Conservation (phyloP, 2,888 invertebrate species). For the Branchinecta sandiegonensis region DNA sequence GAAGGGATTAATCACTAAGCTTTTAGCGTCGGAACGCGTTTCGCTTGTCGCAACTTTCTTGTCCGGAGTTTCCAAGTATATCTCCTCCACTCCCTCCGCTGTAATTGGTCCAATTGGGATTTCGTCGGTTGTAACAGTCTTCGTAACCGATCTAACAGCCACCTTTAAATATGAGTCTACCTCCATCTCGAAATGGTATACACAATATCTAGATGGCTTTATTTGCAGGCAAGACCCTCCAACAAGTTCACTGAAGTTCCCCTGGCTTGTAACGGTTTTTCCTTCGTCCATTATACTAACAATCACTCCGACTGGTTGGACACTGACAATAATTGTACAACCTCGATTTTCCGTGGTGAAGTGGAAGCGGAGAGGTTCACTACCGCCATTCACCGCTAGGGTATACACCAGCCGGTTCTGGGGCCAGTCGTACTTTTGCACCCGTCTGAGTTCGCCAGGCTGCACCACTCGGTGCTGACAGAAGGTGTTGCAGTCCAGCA, state of each 20-base stretch:
- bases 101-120: not conserved
- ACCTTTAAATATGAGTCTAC: not conserved
- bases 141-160: not conserved
- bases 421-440: slow-evolving; percentile 7
- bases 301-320: not conserved
- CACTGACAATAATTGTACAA: not conserved
- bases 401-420: not conserved
- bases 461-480: not conserved
- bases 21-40: not conserved
- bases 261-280: not conserved
- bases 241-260: not conserved
- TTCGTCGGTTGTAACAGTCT: not conserved
- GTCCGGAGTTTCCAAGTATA: not conserved
- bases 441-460: not conserved
- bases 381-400: not conserved
- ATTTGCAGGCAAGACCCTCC: not conserved
- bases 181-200: not conserved
- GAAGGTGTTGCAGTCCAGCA: not conserved
- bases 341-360: not conserved
- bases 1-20: not conserved
- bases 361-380: not conserved
- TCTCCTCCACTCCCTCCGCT: not conserved
- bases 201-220: not conserved
- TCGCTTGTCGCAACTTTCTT: not conserved
- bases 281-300: not conserved